Evolutionary conservation across 1,140 invertebrate species (phyloP).

Genomic region (Dryas iulia): DNA sequence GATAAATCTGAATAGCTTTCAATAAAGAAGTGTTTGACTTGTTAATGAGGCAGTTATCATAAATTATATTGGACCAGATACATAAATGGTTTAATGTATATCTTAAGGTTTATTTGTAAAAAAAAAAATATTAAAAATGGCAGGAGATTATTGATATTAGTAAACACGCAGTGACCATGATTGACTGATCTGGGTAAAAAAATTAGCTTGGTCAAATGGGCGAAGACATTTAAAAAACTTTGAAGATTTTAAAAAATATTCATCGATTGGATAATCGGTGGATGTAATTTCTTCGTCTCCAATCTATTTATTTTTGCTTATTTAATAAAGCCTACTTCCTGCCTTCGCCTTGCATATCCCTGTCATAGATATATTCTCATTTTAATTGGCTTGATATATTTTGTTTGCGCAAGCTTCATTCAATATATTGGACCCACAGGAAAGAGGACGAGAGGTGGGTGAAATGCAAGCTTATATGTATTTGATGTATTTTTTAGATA

Average conservation of each 20-base stretch:
- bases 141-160: not conserved
- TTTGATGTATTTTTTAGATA: too few species aligned
- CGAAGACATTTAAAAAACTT: not conserved
- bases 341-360: not conserved
- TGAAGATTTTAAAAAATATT: not conserved
- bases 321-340: not conserved
- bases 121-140: not conserved
- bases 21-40: not conserved
- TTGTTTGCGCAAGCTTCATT: slow-evolving; percentile 81
- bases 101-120: not conserved
- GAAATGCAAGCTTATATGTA: slow-evolving; percentile 39
- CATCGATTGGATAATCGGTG: not conserved
- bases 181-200: not conserved
- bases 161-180: not conserved
- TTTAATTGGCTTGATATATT: slow-evolving; percentile 77
- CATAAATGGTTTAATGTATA: not conserved
- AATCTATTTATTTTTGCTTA: not conserved
- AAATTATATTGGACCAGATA: not conserved
- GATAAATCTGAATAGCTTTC: slow-evolving; percentile 12
- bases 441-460: slow-evolving; percentile 67
- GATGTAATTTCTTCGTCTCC: not conserved
- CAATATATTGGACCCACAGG: slow-evolving; percentile 77
- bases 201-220: not conserved
- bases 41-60: not conserved
- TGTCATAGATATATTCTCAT: slow-evolving; percentile 48